A percentile compares a stretch with the other conserved stretches of the same genome.
Conservation (phyloP, 1,140 invertebrate species). For the Drosophila athabasca region DNA sequence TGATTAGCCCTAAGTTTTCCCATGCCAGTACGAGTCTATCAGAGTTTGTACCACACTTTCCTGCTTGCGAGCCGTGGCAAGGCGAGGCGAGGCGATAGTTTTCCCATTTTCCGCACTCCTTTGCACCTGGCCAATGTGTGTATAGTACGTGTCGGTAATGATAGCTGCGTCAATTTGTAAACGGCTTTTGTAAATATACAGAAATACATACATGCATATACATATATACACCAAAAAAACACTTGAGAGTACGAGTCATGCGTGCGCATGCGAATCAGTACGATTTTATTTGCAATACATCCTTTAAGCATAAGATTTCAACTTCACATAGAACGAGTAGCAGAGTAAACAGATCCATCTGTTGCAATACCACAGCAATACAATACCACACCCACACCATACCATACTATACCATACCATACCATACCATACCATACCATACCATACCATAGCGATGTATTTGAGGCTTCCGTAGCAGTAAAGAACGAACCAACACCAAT, state of each 20-base stretch:
- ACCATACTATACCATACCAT: conserved; percentile 18
- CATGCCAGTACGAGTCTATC: neutral
- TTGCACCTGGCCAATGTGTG: no score
- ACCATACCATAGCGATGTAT: conserved; percentile 36
- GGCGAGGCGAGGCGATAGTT: neutral
- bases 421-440: conserved; percentile 21
- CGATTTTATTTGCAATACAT: conserved; percentile 54
- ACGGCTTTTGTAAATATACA: conserved; percentile 56
- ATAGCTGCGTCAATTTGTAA: conserved; percentile 29
- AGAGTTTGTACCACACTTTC: conserved; percentile 7
- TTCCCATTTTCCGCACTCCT: conserved; percentile 1
- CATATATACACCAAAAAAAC: no score
- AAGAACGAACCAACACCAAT: conserved; percentile 29
- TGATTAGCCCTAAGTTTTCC: conserved; percentile 25
- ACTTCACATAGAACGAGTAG: conserved; percentile 53
- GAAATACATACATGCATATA: conserved; percentile 10
- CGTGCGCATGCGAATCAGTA: no score
- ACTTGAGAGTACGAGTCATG: no score
- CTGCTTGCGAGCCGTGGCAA: no score
- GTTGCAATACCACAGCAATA: conserved; percentile 3
- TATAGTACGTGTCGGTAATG: no score
- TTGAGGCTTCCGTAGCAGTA: conserved; percentile 62
- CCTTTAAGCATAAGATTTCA: conserved; percentile 70
- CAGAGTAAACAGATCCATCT: neutral
- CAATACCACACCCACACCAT: conserved; percentile 22